Evolutionary conservation across 2,113 vertebrate genomes (phyloP).

Genomic region (Acanthisitta chloris): DNA sequence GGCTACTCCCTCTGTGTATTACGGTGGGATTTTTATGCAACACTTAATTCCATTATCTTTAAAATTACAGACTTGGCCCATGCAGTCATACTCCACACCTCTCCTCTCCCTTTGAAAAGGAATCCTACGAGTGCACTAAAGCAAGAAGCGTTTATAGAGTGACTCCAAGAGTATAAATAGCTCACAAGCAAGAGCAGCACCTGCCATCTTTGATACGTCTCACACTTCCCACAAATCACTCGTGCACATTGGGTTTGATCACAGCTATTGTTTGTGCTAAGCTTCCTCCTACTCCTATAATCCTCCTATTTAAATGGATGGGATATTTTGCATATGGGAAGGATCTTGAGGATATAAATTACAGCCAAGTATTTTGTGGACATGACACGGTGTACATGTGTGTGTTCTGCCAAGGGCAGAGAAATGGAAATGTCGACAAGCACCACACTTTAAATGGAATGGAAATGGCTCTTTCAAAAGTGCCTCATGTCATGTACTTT

Average conservation of each 20-base stretch:
- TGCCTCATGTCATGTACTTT: background rate
- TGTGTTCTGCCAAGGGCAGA: background rate
- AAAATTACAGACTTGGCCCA: background rate
- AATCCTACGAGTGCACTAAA: background rate
- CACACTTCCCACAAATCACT: conserved; percentile 35
- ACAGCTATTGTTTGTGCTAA: conserved; percentile 61
- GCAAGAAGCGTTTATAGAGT: background rate
- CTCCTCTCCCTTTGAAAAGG: background rate
- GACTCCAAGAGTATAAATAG: background rate
- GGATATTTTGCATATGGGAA: conserved; percentile 26
- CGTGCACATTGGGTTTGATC: background rate
- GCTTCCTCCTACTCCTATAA: conserved; percentile 48
- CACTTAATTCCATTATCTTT: background rate
- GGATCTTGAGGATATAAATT: background rate
- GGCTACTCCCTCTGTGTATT: background rate
- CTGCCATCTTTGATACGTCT: conserved; percentile 41
- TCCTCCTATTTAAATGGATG: background rate
- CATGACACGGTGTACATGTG: rapidly evolving
- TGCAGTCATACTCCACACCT: background rate
- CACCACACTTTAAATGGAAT: background rate
- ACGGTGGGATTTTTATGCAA: background rate
- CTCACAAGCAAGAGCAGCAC: background rate
- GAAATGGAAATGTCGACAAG: background rate
- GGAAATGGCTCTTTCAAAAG: background rate
- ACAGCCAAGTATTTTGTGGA: background rate